Conservation (phyloP, 1,140 invertebrate genomes). For the Triops longicaudatus region DNA sequence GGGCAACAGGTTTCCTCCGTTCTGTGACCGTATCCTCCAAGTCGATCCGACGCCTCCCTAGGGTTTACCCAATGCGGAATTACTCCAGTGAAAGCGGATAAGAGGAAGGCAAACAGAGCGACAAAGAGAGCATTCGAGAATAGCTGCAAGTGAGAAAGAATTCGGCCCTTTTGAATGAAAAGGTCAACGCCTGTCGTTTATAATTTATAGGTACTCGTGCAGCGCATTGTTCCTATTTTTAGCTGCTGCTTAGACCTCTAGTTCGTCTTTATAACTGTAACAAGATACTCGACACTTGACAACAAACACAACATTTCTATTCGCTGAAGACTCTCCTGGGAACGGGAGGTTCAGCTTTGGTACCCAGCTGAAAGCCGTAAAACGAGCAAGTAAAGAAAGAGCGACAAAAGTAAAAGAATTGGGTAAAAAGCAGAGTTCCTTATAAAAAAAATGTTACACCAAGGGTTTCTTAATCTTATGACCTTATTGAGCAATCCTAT, state of each 20-base stretch:
- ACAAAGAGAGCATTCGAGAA: neutral
- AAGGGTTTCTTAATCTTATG: slow-evolving; percentile 15
- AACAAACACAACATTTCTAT: neutral
- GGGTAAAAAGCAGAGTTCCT: neutral
- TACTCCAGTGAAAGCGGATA: neutral
- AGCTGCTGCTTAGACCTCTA: neutral
- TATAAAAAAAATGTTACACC: neutral
- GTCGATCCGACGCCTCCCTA: neutral
- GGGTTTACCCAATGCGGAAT: neutral
- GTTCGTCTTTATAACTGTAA: neutral
- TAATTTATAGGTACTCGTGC: neutral
- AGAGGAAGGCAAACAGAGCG: neutral
- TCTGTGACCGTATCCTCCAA: neutral
- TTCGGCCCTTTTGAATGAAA: neutral
- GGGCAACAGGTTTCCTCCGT: neutral
- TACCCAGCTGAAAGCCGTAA: neutral
- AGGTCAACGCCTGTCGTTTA: neutral
- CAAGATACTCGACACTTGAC: neutral
- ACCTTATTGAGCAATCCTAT: slow-evolving; percentile 15
- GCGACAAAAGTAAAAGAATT: neutral
- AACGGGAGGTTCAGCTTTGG: neutral
- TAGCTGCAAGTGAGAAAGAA: neutral
- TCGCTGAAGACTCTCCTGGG: neutral
- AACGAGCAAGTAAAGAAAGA: neutral
- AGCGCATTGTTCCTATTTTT: too few relatives aligned